Base-by-base conservation (phyloP, 23 tunicate genomes). In the Aplidium turbinatum region DNA sequence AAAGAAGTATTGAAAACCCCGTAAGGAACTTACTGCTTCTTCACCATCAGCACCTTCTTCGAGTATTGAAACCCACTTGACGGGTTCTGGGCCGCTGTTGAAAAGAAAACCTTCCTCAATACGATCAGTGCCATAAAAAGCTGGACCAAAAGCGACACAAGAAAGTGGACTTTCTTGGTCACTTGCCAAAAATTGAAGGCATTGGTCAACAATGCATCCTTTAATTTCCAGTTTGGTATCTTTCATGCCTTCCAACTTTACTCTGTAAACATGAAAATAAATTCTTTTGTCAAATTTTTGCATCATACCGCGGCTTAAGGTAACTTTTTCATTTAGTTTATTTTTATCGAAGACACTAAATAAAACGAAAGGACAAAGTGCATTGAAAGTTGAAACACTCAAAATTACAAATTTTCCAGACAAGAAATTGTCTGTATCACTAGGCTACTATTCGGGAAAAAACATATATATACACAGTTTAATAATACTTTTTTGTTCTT, bases 51-150 rank as follows among this genome's bases (percentile, higher is more conserved):
- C 91, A 6, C 85, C 91, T 65, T 91, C 97, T 51, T 91, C 85
- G 52, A 91, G 73, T 45, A 91, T 87, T n/a, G 97, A 76, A 34
- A 91, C 97, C 97, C 97, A 91, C 75, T 91, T 84, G 25, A 91
- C 78, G 9, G 84, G 79, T 54, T 91, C 97, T 20, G 97, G 97
- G 24, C 97, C 91, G 34, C 79, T 81, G 77, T 91, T 91, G 47
- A 65, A 84, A 5, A 91, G 74, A 40, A 46, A 63, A 1, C 91
- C 97, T 26, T 74, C 77, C 38, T 91, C 85, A 1, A 91, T 68
- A 5, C 81, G 73, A 60, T 91, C 97, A 21, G 97, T 91, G 11
- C 91, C 97, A 79, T 91, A 91, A 51, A 77, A 91, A 23, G 79
- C 97, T 1, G 97, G 97, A 21, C 97, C 97, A 68, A 91, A 91